Evolutionary conservation across 2,113 vertebrate species (phyloP).

Genomic region (Nibea coibor): DNA sequence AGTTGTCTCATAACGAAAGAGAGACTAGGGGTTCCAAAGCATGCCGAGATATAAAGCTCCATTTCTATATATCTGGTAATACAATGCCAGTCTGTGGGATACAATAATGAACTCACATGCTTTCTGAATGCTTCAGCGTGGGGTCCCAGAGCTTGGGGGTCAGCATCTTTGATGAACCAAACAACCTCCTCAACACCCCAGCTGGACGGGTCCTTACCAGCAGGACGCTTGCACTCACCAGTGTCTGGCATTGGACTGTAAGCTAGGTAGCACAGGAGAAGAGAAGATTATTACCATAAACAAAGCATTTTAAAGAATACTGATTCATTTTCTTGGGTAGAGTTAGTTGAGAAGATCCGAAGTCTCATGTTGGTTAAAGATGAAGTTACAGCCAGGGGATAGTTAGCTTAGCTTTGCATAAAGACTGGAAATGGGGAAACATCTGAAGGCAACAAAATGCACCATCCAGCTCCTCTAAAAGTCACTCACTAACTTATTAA

Average conservation of each 20-base stretch:
- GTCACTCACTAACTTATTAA: not conserved
- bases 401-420: not conserved
- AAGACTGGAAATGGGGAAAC: not conserved
- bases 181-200: conserved; percentile 96
- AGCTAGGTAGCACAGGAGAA: conserved; percentile 78
- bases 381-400: not conserved
- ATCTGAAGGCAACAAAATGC: not conserved
- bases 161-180: conserved; percentile 95
- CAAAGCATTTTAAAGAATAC: not conserved
- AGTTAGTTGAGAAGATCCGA: not conserved
- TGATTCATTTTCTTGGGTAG: not conserved
- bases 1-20: not conserved
- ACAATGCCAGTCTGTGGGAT: not conserved
- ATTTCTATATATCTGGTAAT: not conserved
- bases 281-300: not conserved
- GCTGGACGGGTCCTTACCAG: conserved; percentile 90
- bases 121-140: conserved; percentile 96
- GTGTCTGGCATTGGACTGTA: conserved; percentile 86
- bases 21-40: not conserved
- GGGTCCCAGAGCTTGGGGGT: conserved; percentile 94
- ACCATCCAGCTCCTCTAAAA: not conserved
- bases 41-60: not conserved
- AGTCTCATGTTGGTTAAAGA: not conserved
- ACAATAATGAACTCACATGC: conserved; percentile 85
- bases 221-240: conserved; percentile 82